Evolutionary conservation across 2,113 vertebrate genomes (phyloP), one percentile per base, ranked within the genome.

Genomic region (Piaya cayana): DNA sequence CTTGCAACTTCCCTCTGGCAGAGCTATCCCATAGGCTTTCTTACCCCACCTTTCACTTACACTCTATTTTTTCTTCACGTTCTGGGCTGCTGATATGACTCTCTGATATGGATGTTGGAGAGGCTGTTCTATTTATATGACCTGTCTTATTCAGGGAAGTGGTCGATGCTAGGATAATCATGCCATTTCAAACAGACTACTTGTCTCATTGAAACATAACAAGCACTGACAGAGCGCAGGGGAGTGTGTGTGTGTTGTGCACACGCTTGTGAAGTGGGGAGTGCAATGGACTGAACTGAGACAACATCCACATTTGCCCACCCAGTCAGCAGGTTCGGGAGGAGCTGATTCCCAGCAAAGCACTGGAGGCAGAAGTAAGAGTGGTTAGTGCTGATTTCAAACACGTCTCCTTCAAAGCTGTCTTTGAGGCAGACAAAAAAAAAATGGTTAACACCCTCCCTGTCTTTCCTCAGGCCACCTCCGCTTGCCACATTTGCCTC

Each of bases 61-160:
- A 68, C 6, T 25, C 21, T 82, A 23, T 34, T 96, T 87, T 71
- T 84, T 59, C 55, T 67, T 79, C 0, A 0, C 55, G 30, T 71
- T 22, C 56, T 87, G 85, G 62, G 39, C 56, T 71, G 86, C 60
- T 53, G 86, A 75, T 86, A 69, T 30, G 43, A 60, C 47, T 92
- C 55, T 69, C 19, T 0, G 4, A 30, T 52, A 72, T 37, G 78
- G 59, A 39, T 8, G 14, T n/a, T 79, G 69, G 65, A 90, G 65
- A 78, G 39, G 49, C 26, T 74, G 68, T 82, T 95, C 80, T 88
- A 87, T 93, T 91, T 88, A 50, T 89, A 50, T 34, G 65, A 14
- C 64, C 55, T 80, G 42, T 70, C 55, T 92, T 72, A 83, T 32
- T 85, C 60, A 59, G 88, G 64, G 74, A 92, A 88, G 56, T 2